Base-by-base conservation (phyloP, 2,113 vertebrate species). In the Platysteira castanea region DNA sequence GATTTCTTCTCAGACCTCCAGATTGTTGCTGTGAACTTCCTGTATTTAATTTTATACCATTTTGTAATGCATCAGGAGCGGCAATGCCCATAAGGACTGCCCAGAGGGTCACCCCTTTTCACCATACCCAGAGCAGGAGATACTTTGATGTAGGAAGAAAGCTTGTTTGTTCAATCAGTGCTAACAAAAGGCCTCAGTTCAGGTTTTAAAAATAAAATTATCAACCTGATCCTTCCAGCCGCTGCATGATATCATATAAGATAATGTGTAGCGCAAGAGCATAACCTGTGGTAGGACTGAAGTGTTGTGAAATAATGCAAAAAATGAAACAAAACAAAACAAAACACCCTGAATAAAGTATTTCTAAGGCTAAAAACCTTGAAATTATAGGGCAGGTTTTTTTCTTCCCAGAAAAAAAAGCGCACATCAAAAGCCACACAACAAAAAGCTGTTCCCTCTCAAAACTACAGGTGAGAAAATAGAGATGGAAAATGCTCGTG, bases 131-230 rank as follows among this genome's bases (percentile, higher is more conserved):
- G 89, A 95, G 94, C 80, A 91, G 93, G 54, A 92, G 84, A 75
- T 21, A 68, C 94, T 97, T 96, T 95, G 87, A 97, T 95, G 94
- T 64, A 71, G 91, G 95, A 96, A 96, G 94, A 97, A 96, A 96
- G 95, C 89, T 96, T 95, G 96, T 96, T 96, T 96, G 96, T 92
- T 95, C 96, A 95, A 92, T 95, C 95, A 81, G 86, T 80, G 68
- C 94, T 84, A 95, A 95, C 92, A 96, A 88, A 96, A 95, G 95
- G 68, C 83, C 5, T 4, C 64, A 46, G 82, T 67, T 95, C n/a
- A 31, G 54, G 52, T 93, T 95, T 94, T 93, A 92, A 96, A 96
- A 92, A 93, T 95, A 88, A 94, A 95, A 90, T 89, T 8, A 95
- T 67, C 94, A 88, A 63, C 83, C 88, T 70, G 80, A 86, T 84